Conservation (phyloP, 2,797 vertebrate genomes). For the Ctenopoma kingsleyae region DNA sequence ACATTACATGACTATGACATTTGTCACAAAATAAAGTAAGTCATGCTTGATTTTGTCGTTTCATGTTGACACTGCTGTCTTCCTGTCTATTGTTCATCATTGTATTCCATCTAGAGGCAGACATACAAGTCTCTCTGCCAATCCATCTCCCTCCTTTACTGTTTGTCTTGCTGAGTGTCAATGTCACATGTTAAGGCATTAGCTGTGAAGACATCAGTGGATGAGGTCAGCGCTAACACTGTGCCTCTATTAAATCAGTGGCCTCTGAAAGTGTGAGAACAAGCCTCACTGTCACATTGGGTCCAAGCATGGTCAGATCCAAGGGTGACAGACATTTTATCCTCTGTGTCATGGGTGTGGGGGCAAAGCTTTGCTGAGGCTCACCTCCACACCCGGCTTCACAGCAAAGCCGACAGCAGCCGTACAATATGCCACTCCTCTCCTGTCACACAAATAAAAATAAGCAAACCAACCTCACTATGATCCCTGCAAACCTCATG, state of each 20-base stretch:
- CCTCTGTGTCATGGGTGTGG: constrained; percentile 37
- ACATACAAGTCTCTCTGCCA: constrained; percentile 46
- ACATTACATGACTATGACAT: constrained; percentile 16
- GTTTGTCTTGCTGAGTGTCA: constrained; percentile 74
- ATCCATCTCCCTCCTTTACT: constrained; percentile 66
- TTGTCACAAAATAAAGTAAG: constrained; percentile 17
- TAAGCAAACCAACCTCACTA: constrained; percentile 34
- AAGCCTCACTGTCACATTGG: constrained; percentile 52
- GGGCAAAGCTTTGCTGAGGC: constrained; percentile 9
- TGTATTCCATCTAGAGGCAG: constrained; percentile 36
- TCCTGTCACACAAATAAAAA: constrained; percentile 50
- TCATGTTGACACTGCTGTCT: constrained; percentile 40
- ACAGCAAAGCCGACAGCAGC: constrained; percentile 33
- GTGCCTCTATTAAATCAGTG: constrained; percentile 79
- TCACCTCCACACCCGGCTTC: constrained; percentile 57
- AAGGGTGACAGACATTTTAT: constrained; percentile 54
- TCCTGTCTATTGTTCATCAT: constrained; percentile 54
- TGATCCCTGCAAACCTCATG: constrained; percentile 41
- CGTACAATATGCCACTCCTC: constrained; percentile 27
- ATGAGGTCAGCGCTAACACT: constrained; percentile 74
- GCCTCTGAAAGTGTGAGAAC: constrained; percentile 69
- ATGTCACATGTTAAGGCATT: constrained; percentile 73
- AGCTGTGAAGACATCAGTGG: constrained; percentile 73
- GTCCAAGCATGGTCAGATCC: constrained; percentile 6
- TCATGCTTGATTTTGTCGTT: constrained; percentile 38